Percentiles rank a stretch among this genome's conserved stretches.
Conservation (phyloP, 1,140 invertebrate species). For the Phthorimaea operculella region DNA sequence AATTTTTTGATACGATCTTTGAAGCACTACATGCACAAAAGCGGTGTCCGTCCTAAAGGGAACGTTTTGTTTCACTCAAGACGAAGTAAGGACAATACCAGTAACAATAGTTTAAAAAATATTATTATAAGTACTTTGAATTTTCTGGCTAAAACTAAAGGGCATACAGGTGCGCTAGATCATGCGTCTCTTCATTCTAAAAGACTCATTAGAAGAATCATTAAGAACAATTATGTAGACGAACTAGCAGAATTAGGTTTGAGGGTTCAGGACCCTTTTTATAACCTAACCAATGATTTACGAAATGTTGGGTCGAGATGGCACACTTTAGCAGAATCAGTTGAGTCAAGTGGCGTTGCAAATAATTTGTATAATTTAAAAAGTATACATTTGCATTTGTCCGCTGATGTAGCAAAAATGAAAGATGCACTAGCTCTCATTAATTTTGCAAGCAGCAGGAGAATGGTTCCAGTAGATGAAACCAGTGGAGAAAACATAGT, state of each 20-base stretch:
- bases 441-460: conserved; percentile 25
- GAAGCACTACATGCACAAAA: conserved; percentile 26
- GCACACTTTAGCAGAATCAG: conserved; percentile 20
- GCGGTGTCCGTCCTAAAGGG: conserved; percentile 8
- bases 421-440: conserved; percentile 27
- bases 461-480: conserved; percentile 22
- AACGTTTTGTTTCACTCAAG: not conserved
- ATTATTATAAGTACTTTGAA: conserved; percentile 23
- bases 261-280: conserved; percentile 20
- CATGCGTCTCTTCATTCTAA: conserved; percentile 17
- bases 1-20: conserved; percentile 26
- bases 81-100: not conserved
- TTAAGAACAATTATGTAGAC: conserved; percentile 23
- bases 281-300: conserved; percentile 31
- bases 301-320: conserved; percentile 28
- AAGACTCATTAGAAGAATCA: conserved; percentile 28
- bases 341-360: conserved; percentile 15
- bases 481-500: conserved; percentile 19
- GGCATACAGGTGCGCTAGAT: conserved; percentile 18
- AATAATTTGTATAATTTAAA: conserved; percentile 31
- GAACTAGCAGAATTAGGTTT: conserved; percentile 16
- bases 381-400: conserved; percentile 29
- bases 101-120: conserved; percentile 7
- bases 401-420: conserved; percentile 34
- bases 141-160: conserved; percentile 24